Percentiles rank a stretch among this genome's conserved stretches.
Conservation (phyloP, 2,113 vertebrate genomes). For the Gobio gobio region DNA sequence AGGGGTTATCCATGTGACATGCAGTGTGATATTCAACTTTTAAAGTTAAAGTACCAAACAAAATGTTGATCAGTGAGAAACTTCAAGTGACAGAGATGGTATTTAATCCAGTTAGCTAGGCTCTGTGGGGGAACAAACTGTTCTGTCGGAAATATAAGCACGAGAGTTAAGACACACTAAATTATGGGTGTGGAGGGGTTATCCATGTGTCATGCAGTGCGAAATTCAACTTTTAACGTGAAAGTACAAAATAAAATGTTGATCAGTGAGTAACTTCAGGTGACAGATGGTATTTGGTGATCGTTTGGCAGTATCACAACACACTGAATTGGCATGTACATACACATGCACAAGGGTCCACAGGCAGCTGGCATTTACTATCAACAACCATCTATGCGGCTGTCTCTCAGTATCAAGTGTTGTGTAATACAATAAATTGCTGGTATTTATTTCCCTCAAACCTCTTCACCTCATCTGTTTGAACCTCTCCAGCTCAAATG, state of each 20-base stretch:
- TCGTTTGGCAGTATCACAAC: neutral
- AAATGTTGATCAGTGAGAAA: conserved; percentile 3
- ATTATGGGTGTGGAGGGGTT: neutral
- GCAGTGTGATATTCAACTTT: neutral
- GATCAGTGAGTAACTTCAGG: conserved; percentile 15
- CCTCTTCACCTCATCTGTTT: conserved; percentile 50
- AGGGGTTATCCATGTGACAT: neutral
- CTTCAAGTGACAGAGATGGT: conserved; percentile 19
- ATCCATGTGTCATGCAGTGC: neutral
- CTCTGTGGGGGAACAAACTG: conserved; percentile 14
- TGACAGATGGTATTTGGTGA: conserved; percentile 30
- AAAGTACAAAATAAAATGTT: conserved; percentile 28
- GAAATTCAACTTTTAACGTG: conserved; percentile 9
- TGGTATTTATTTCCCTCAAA: conserved; percentile 56
- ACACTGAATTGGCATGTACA: conserved; percentile 33
- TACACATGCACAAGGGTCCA: conserved; percentile 39
- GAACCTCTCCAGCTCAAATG: conserved; percentile 54
- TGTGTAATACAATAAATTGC: conserved; percentile 47
- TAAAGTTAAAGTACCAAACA: conserved; percentile 31
- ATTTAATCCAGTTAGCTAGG: conserved; percentile 20
- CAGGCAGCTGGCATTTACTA: conserved; percentile 53
- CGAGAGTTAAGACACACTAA: neutral
- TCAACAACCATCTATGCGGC: conserved; percentile 39
- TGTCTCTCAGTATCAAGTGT: conserved; percentile 42
- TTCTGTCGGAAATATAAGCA: conserved; percentile 3